These are phyloP conservation scores for Doryteuthis pealeii DNA, from an alignment of 1,140 invertebrate species.

Conservation along the genomic window DNA sequence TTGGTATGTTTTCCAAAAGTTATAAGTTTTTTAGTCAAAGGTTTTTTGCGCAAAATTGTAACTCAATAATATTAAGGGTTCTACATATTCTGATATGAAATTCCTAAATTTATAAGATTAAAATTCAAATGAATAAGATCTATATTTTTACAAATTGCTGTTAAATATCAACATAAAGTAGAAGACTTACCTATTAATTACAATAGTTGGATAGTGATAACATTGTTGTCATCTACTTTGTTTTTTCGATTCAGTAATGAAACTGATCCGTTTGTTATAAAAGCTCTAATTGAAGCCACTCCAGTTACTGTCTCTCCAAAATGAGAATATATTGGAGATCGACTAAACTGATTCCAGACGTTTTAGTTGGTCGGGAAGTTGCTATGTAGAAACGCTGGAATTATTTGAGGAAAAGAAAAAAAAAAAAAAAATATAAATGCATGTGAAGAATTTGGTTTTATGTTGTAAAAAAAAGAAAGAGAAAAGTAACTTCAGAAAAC, in stretches of 20 bases:
- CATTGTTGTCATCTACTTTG: conserved; percentile 64
- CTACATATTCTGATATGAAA: too few species aligned
- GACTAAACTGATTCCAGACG: conserved; percentile 92
- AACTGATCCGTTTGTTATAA: conserved; percentile 61
- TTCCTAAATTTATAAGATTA: too few species aligned
- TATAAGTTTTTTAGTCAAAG: too few species aligned
- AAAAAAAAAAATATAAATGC: too few species aligned
- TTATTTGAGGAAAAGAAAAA: neutral
- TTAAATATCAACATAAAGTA: conserved; percentile 57
- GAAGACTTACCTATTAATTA: conserved; percentile 54
- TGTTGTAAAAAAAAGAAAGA: too few species aligned
- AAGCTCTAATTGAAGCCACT: conserved; percentile 54
- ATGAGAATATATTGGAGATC: conserved; percentile 97
- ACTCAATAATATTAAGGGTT: too few species aligned
- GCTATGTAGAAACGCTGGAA: conserved; percentile 90
- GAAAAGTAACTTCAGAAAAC: too few species aligned
- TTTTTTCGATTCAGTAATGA: conserved; percentile 61
- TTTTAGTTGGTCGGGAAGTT: conserved; percentile 91
- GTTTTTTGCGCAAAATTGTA: too few species aligned
- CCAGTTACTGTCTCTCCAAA: conserved; percentile 80
- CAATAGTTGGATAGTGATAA: conserved; percentile 58
- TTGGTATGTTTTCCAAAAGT: too few species aligned
- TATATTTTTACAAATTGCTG: too few species aligned
- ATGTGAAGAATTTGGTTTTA: too few species aligned
- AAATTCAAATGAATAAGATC: too few species aligned